Evolutionary conservation across 2,113 vertebrate genomes (phyloP), one percentile per base, ranked within the genome.

Genomic region (Argyrosomus japonicus): DNA sequence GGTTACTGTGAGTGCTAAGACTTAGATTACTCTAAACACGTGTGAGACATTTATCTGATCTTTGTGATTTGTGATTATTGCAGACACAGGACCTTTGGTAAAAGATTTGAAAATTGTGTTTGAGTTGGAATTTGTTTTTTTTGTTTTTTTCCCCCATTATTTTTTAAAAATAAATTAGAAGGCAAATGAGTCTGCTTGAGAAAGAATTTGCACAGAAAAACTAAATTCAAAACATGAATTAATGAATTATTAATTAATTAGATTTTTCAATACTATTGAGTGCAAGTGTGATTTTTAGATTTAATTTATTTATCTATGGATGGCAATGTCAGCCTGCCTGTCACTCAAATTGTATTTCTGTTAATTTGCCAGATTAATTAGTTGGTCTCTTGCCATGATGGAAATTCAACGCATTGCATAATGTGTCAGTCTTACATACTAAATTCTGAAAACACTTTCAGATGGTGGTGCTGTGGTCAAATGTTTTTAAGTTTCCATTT

Each of bases 201-300:
- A 43, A 25, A 25, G 12, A 1, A 3, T 72, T 60, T 21, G 5
- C 36, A 18, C 8, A 57, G 14, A 15, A 57, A 71, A 25, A 13
- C 13, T 29, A 21, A n/a, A 23, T 58, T 43, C 1, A 18, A 45
- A 71, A 57, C 53, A 43, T 17, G 6, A 43, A 43, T n/a, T 1
- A 6, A 63, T 40, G 14, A 29, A 63, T 43, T n/a, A 21, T 43
- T 71, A 25, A 6, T 71, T 17, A 3, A 23, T n/a, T 21, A 23
- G 29, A 36, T 12, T 21, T 2, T 29, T 32, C 47, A 68, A 2
- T 54, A 15, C 3, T 15, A 14, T 53, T 68, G 18, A 36, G 50
- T 68, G 10, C 32, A 13, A 76, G 67, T n/a, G 27, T 69, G 21
- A 67, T n/a, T 58, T 61, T n/a, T 40, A 58, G 56, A 40, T 40